Percentiles rank a stretch among this genome's conserved stretches.
These are phyloP conservation scores for Ectropis crepuscularia DNA, from an alignment of 2,888 invertebrate species.

Conservation along the genomic window DNA sequence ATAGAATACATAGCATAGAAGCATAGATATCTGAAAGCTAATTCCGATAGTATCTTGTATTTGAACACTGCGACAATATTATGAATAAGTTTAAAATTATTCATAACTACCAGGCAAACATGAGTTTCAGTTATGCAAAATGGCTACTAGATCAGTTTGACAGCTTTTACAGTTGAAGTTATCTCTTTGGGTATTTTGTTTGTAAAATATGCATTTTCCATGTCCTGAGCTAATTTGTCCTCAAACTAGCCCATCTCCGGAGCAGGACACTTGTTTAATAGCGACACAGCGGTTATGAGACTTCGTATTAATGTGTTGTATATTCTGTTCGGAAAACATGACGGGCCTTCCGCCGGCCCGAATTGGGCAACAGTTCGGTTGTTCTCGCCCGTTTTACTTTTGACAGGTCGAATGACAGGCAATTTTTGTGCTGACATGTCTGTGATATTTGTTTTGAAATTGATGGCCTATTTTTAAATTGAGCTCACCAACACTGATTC, in stretches of 20 bases:
- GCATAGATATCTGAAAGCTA: too few relatives aligned
- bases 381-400: constrained; percentile 31
- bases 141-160: too few relatives aligned
- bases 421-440: constrained; percentile 41
- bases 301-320: constrained; percentile 40
- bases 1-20: too few relatives aligned
- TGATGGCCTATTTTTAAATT: constrained; percentile 13
- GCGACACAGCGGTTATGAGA: constrained; percentile 28
- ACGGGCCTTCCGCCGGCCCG: constrained; percentile 39
- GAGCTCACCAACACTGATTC: neutral
- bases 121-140: too few relatives aligned
- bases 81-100: too few relatives aligned
- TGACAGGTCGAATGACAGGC: constrained; percentile 44
- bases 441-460: constrained; percentile 28
- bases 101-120: too few relatives aligned
- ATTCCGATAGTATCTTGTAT: too few relatives aligned
- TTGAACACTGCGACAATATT: too few relatives aligned
- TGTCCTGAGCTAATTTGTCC: neutral
- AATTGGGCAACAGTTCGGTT: constrained; percentile 39
- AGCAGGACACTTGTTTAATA: constrained; percentile 52
- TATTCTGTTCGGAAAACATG: constrained; percentile 40
- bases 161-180: neutral
- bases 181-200: too few relatives aligned
- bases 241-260: constrained; percentile 52
- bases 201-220: neutral